A percentile compares a stretch with the other conserved stretches of the same genome.
Conservation (phyloP, 2,113 vertebrate species). For the Scomber japonicus region DNA sequence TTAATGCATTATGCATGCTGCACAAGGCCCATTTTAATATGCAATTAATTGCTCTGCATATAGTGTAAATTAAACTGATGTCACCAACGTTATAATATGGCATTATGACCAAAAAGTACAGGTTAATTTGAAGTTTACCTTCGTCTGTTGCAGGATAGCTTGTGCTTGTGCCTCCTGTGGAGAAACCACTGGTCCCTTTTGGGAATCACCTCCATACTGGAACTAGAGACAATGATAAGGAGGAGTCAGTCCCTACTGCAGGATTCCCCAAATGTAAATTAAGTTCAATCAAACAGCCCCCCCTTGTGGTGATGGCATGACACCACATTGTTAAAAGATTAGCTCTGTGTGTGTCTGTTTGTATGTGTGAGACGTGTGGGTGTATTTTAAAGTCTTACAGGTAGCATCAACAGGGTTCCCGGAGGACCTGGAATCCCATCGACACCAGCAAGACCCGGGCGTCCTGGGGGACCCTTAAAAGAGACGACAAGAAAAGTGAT, state of each 20-base stretch:
- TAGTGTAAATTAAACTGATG: background rate
- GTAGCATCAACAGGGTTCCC: constrained; percentile 92
- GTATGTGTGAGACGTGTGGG: background rate
- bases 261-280: constrained; percentile 55
- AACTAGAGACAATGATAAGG: constrained; percentile 82
- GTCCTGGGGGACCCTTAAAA: constrained; percentile 89
- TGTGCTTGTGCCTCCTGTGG: constrained; percentile 93
- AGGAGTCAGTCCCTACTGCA: constrained; percentile 39
- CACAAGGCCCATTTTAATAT: background rate
- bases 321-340: constrained; percentile 17
- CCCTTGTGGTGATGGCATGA: constrained; percentile 78
- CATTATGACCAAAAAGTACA: background rate
- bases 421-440: constrained; percentile 90
- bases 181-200: constrained; percentile 89
- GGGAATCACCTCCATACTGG: constrained; percentile 86
- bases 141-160: constrained; percentile 90
- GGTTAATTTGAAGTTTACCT: constrained; percentile 78
- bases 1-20: background rate
- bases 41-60: background rate
- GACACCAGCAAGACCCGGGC: constrained; percentile 88
- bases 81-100: background rate
- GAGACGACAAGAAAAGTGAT: constrained; percentile 3
- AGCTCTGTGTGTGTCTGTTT: background rate
- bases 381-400: constrained; percentile 84
- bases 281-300: constrained; percentile 79